Evolutionary conservation across 2,113 vertebrate genomes (phyloP).

Genomic region (Etia nguti): DNA sequence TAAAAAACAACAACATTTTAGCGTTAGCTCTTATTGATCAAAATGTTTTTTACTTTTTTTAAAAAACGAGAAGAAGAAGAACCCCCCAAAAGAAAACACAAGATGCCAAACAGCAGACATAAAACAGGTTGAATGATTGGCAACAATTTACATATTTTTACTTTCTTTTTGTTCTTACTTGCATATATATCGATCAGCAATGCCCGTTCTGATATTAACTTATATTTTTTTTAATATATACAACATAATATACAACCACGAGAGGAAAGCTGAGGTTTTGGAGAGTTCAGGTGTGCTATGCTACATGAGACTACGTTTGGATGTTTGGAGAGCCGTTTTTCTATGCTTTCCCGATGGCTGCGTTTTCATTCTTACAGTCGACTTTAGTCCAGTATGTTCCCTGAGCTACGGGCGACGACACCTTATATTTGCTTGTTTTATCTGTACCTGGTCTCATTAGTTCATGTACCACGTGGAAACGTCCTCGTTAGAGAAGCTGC

Average conservation of each 20-base stretch:
- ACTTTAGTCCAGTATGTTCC: slow-evolving; percentile 61
- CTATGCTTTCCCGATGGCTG: neutral
- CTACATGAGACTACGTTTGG: neutral
- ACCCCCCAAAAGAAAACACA: slow-evolving; percentile 6
- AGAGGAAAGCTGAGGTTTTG: slow-evolving; percentile 37
- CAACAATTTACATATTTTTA: slow-evolving; percentile 22
- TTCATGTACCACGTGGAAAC: neutral
- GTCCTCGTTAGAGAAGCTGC: neutral
- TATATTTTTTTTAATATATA: slow-evolving; percentile 43
- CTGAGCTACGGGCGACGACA: slow-evolving; percentile 60
- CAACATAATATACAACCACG: slow-evolving; percentile 45
- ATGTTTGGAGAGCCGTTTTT: neutral
- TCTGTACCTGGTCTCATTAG: neutral
- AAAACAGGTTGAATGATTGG: slow-evolving; percentile 36
- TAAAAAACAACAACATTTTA: slow-evolving; percentile 1
- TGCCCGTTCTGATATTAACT: slow-evolving; percentile 60
- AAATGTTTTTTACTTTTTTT: slow-evolving; percentile 34
- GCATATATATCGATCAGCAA: slow-evolving; percentile 61
- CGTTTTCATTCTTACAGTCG: slow-evolving; percentile 34
- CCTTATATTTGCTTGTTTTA: neutral
- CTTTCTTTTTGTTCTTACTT: slow-evolving; percentile 20
- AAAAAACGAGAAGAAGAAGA: neutral
- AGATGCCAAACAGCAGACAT: slow-evolving; percentile 29
- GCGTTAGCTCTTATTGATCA: slow-evolving; percentile 45
- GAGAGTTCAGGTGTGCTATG: slow-evolving; percentile 26